Evolutionary conservation across 2,888 invertebrate species (phyloP), one percentile per base, ranked within the genome.

Genomic region (Romanomermis culicivorax): DNA sequence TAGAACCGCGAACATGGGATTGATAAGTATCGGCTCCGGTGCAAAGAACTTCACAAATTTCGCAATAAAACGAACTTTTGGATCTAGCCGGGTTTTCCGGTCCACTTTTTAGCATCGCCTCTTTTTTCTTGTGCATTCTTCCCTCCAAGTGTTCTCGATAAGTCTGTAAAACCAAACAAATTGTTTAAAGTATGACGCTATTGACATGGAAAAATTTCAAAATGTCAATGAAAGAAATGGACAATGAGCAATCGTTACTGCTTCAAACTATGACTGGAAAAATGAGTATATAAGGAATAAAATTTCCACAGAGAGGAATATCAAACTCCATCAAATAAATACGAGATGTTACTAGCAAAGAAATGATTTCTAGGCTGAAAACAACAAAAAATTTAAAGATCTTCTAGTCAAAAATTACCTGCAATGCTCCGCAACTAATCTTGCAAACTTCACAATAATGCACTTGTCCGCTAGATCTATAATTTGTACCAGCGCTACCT

Each of bases 1-100:
- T 95, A 61, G 88, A 83, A 58, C 97, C 97, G 57, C 91, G 79
- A 63, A 97, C 86, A 73, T 97, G 95, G 49, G 91, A 89, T 43
- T 89, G 88, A 74, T 95, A 97, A 0, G 95, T 93, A 76, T 97
- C 97, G 55, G 85, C 84, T 55, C 95, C 95, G 14, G 95, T 95
- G 73, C 95, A 97, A 14, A 91, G 88, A 11, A 97, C 91, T 75
- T 93, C 89, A 67, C 97, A 97, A 58, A 97, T 78, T 72, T 95
- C 93, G 74, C 97, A 97, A 61, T 89, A 80, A 65, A 88, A 74
- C 25, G 82, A 81, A 70, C 75, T 78, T 57, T 65, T 56, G n/a
- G 54, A 42, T 20, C 27, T 36, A 25, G 56, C 49, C 7, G 51
- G 27, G 29, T 30, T 53, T 30, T 26, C 47, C 29, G 25, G 51